phyloP scores from a whole-genome alignment of 2,113 vertebrate species.

The Phycodurus eques region DNA sequence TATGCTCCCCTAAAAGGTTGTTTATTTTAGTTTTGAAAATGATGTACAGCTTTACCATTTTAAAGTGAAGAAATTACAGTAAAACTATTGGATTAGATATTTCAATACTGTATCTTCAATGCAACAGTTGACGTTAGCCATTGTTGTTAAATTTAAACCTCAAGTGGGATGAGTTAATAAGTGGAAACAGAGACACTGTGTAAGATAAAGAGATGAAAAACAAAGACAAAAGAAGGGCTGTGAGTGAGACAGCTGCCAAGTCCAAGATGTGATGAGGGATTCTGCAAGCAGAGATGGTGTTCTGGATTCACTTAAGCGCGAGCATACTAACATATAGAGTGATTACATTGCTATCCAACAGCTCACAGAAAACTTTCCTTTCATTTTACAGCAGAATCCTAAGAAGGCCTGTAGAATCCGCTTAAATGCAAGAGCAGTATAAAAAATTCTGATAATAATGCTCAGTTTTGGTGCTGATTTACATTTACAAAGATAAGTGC shows the following conservation, averaged over 20 bases:
- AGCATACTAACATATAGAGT: slow-evolving; percentile 16
- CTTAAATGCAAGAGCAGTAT: not conserved
- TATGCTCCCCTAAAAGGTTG: slow-evolving; percentile 23
- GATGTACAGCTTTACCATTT: slow-evolving; percentile 5
- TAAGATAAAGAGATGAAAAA: slow-evolving; percentile 24
- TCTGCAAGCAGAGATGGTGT: slow-evolving; percentile 18
- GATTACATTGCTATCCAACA: slow-evolving; percentile 18
- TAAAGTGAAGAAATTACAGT: slow-evolving; percentile 5
- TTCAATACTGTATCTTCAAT: not conserved
- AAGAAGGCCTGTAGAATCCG: not conserved
- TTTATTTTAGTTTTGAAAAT: slow-evolving; percentile 33
- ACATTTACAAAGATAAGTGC: not conserved
- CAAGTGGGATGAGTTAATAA: slow-evolving; percentile 24
- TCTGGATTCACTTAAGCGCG: slow-evolving; percentile 37
- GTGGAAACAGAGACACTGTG: slow-evolving; percentile 23
- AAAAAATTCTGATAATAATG: not conserved
- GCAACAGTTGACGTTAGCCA: slow-evolving; percentile 5
- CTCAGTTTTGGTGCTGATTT: not conserved
- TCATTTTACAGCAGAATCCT: no score
- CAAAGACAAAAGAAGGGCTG: slow-evolving; percentile 8
- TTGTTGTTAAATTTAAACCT: slow-evolving; percentile 2
- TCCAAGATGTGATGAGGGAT: slow-evolving; percentile 30
- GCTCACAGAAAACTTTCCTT: not conserved
- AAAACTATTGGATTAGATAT: not conserved
- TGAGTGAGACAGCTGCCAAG: slow-evolving; percentile 30